Evolutionary conservation across 1,140 invertebrate genomes (phyloP).

Genomic region (Drosophila ohnishii): DNA sequence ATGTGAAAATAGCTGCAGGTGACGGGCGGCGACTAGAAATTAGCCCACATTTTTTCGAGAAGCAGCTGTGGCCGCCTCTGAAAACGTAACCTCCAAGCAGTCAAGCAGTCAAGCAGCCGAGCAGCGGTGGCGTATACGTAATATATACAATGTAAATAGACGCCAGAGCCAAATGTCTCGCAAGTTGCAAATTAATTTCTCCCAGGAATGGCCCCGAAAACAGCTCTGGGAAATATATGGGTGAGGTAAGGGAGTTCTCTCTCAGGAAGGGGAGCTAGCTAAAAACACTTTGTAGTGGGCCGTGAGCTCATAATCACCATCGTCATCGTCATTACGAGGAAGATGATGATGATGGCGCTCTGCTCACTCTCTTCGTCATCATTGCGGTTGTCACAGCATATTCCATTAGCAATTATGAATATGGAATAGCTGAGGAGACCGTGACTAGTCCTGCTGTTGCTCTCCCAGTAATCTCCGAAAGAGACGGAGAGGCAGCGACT

Average conservation of each 20-base stretch:
- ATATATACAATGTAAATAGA: conserved; percentile 81
- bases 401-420: conserved; percentile 83
- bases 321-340: conserved; percentile 19
- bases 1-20: conserved; percentile 75
- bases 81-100: conserved; percentile 53
- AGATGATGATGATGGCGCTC: conserved; percentile 11
- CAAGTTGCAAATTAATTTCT: conserved; percentile 83
- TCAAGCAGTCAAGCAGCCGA: conserved; percentile 4
- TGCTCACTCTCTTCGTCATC: conserved; percentile 28
- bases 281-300: conserved; percentile 63
- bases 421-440: conserved; percentile 65
- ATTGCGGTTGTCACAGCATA: conserved; percentile 72
- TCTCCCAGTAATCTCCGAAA: conserved; percentile 45
- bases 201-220: conserved; percentile 60
- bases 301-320: conserved; percentile 58
- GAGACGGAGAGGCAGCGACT: conserved; percentile 37
- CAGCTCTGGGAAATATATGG: conserved; percentile 25
- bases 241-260: conserved; percentile 8
- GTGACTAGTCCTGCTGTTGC: conserved; percentile 54
- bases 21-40: conserved; percentile 68
- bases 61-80: conserved; percentile 55
- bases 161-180: conserved; percentile 71
- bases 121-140: conserved; percentile 62
- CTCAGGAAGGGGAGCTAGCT: neutral
- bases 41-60: conserved; percentile 53